phyloP scores from a whole-genome alignment of 2,797 vertebrate genomes.

The Tokudaia tokunoshimensis region DNA sequence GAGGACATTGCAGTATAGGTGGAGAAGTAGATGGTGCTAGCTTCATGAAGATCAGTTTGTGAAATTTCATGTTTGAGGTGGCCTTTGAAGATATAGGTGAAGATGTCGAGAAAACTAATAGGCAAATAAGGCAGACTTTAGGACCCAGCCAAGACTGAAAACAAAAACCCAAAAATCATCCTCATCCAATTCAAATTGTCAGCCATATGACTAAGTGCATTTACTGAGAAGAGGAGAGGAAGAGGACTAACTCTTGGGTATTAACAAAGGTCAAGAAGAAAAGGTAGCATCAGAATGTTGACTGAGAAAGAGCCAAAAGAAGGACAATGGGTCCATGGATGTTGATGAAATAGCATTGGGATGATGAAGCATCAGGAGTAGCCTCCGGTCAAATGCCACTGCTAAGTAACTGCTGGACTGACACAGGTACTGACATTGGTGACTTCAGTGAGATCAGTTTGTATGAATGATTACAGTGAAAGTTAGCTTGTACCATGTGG shows the following conservation, averaged over 20 bases:
- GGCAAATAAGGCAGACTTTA: not conserved
- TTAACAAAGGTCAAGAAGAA: not conserved
- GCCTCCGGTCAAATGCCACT: not conserved
- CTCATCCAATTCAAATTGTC: conserved; percentile 35
- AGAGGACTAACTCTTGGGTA: not conserved
- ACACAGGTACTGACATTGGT: not conserved
- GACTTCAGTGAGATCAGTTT: not conserved
- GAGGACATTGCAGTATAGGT: conserved; percentile 1
- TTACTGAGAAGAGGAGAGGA: not conserved
- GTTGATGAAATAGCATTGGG: not conserved
- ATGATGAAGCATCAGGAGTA: not conserved
- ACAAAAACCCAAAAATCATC: not conserved
- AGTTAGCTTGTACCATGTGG: not conserved
- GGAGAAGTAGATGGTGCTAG: not conserved
- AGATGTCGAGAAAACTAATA: not conserved
- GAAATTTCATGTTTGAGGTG: not conserved
- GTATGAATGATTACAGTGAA: not conserved
- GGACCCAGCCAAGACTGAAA: not conserved
- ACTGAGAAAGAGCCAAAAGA: not conserved
- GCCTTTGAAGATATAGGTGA: not conserved
- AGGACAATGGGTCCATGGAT: not conserved
- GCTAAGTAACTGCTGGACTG: not conserved
- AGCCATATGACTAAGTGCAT: not conserved
- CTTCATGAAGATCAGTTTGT: conserved; percentile 7
- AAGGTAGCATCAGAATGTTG: not conserved